Evolutionary conservation across 2,113 vertebrate species (phyloP).

Genomic region (Rhea pennata): DNA sequence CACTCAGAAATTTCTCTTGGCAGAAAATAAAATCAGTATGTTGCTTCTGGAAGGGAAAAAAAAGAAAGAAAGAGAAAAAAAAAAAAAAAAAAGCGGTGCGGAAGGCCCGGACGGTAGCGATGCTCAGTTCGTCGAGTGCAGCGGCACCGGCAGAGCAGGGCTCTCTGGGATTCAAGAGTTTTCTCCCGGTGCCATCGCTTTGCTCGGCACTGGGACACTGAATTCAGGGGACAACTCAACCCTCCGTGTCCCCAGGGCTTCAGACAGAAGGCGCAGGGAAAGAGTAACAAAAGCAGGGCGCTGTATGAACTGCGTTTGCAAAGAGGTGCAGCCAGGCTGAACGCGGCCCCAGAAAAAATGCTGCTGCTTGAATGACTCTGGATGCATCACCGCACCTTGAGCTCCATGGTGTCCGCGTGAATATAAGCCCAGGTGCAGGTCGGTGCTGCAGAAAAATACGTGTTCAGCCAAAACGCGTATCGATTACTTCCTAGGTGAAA

Average conservation of each 20-base stretch:
- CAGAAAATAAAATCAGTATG: conserved; percentile 49
- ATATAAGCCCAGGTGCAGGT: neutral
- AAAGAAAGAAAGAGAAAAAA: neutral
- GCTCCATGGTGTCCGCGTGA: neutral
- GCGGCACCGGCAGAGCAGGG: neutral
- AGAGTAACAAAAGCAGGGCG: neutral
- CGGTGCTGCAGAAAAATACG: neutral
- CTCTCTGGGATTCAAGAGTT: conserved; percentile 33
- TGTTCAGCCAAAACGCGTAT: neutral
- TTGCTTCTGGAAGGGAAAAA: neutral
- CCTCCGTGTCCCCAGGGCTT: neutral
- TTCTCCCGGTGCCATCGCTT: conserved; percentile 1
- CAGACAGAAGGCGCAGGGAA: neutral
- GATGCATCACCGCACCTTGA: neutral
- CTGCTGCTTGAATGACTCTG: neutral
- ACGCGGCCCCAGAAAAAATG: neutral
- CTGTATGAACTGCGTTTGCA: neutral
- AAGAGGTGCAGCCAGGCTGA: neutral
- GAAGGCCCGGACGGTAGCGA: neutral
- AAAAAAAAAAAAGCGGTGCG: neutral
- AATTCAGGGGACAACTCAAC: neutral
- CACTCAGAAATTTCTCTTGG: neutral
- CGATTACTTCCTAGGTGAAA: neutral
- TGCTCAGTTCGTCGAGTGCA: conserved; percentile 20
- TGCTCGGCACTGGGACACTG: neutral